A percentile compares a stretch with the other conserved stretches of the same genome.
phyloP scores from a whole-genome alignment of 2,113 vertebrate genomes.

The Melanerpes formicivorus region DNA sequence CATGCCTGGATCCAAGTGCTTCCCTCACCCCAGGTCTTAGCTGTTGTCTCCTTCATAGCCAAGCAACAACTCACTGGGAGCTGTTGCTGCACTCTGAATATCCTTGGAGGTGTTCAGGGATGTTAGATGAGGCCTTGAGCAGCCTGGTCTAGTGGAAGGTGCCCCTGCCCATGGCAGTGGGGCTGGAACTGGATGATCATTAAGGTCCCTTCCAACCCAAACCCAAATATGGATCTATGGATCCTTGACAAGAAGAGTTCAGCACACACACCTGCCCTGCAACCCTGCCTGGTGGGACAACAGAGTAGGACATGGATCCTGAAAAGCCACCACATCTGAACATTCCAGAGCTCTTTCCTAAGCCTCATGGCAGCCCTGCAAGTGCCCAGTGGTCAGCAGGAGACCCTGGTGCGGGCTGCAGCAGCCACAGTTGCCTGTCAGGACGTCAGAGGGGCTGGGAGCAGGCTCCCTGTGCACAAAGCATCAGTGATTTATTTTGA shows the following conservation, averaged over 20 bases:
- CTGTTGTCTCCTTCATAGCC: neutral
- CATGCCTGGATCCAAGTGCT: neutral
- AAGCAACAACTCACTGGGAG: neutral
- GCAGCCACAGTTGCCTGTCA: neutral
- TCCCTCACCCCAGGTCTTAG: neutral
- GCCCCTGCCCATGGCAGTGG: too few relatives aligned
- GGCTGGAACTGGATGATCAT: too few relatives aligned
- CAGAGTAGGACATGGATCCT: neutral
- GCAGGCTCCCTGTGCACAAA: neutral
- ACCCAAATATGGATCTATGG: too few relatives aligned
- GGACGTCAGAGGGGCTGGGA: neutral
- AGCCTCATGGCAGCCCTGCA: neutral
- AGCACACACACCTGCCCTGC: neutral
- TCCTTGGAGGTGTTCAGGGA: too few relatives aligned
- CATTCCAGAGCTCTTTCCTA: neutral
- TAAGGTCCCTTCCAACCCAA: too few relatives aligned
- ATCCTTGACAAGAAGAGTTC: neutral
- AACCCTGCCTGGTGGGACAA: neutral
- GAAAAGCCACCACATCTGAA: neutral
- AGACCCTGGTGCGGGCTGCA: neutral
- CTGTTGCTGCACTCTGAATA: neutral
- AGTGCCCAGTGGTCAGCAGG: neutral
- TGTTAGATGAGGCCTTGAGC: too few relatives aligned
- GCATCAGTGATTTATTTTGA: conserved; percentile 62
- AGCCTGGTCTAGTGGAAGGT: too few relatives aligned